Conservation (phyloP, 2,888 invertebrate species). For the Uloborus plumipes region DNA sequence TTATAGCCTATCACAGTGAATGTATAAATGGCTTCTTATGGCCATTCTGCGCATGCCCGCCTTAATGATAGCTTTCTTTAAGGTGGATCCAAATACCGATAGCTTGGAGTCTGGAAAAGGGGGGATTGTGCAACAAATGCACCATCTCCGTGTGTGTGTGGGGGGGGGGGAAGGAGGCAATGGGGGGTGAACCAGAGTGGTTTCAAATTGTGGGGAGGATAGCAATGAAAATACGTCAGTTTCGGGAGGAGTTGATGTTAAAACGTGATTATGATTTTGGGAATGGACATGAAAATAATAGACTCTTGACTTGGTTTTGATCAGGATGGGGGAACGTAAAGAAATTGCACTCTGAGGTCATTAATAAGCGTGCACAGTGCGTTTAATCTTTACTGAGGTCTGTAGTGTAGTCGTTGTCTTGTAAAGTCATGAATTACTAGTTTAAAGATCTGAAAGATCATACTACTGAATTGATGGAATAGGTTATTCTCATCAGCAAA, state of each 20-base stretch:
- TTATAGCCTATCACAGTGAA: conserved; percentile 58
- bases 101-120: conserved; percentile 14
- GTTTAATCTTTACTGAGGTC: no score
- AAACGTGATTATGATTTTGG: conserved; percentile 62
- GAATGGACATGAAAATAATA: conserved; percentile 61
- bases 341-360: conserved; percentile 29
- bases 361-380: no score
- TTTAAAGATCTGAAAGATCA: no score
- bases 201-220: conserved; percentile 27
- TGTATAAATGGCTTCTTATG: conserved; percentile 59
- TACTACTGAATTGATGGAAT: no score
- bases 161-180: not conserved
- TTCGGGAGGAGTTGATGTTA: conserved; percentile 59
- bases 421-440: no score
- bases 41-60: conserved; percentile 55
- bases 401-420: no score
- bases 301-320: conserved; percentile 30
- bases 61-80: conserved; percentile 58
- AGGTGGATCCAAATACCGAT: conserved; percentile 49
- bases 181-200: conserved; percentile 1
- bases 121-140: conserved; percentile 51
- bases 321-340: conserved; percentile 19
- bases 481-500: no score
- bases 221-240: conserved; percentile 32
- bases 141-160: not conserved